Conservation (phyloP, 2,888 invertebrate species). For the Drosophila demipolita region DNA sequence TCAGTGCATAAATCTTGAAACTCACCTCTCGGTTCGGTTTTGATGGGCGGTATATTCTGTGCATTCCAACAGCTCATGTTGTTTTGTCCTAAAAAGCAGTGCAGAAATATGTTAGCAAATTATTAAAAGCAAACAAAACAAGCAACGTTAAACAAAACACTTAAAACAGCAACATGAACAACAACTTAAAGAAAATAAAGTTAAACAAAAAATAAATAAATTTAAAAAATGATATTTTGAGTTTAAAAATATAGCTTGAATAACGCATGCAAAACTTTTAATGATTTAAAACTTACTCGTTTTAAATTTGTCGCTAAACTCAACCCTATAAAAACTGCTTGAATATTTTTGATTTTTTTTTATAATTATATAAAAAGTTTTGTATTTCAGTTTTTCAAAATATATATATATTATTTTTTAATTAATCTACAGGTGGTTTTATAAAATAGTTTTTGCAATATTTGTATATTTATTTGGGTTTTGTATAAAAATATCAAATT, state of each 20-base stretch:
- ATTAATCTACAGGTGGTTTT: conserved; percentile 58
- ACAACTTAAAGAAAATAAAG: neutral
- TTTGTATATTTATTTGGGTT: conserved; percentile 33
- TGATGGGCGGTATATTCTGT: conserved; percentile 82
- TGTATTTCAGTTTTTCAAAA: conserved; percentile 18
- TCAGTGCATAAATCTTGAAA: neutral
- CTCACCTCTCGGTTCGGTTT: conserved; percentile 84
- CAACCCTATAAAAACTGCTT: conserved; percentile 23
- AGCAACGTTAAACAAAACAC: neutral
- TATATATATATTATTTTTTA: conserved; percentile 32
- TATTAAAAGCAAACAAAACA: conserved; percentile 17
- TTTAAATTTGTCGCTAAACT: conserved; percentile 8
- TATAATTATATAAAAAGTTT: conserved; percentile 38
- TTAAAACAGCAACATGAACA: neutral
- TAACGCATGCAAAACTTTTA: conserved; percentile 37
- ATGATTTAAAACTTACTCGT: conserved; percentile 39
- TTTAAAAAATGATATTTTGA: neutral
- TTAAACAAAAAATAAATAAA: neutral
- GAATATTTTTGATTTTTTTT: conserved; percentile 27
- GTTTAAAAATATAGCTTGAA: neutral
- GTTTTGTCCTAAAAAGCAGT: conserved; percentile 59
- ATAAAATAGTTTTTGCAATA: conserved; percentile 58
- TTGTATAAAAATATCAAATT: conserved; percentile 79
- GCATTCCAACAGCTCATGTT: conserved; percentile 81
- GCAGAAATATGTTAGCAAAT: conserved; percentile 39